Percentiles rank a stretch among this genome's conserved stretches.
phyloP scores from a whole-genome alignment of 2,888 invertebrate genomes.

The Epirrhoe alternata region DNA sequence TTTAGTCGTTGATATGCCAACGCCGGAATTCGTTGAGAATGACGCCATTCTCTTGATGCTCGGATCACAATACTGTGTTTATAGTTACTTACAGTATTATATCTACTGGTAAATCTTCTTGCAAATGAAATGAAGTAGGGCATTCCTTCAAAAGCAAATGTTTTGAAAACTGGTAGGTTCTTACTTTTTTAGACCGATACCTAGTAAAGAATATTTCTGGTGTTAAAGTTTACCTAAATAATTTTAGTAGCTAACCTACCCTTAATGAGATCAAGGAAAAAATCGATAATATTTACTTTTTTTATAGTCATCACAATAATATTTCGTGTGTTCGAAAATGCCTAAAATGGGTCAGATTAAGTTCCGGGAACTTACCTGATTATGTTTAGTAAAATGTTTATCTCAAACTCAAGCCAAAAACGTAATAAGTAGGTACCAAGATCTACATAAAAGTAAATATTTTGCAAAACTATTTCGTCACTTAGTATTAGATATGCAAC shows the following conservation, averaged over 20 bases:
- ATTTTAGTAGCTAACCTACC: no score
- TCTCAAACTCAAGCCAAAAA: no score
- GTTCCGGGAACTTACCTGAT: not conserved
- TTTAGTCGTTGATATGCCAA: slow-evolving; percentile 75
- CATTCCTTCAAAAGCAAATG: not conserved
- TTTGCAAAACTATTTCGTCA: not conserved
- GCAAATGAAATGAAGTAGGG: not conserved
- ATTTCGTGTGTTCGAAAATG: not conserved
- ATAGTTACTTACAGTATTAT: not conserved
- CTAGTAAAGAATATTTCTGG: no score
- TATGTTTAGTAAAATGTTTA: not conserved
- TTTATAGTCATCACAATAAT: not conserved
- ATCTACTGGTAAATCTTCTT: not conserved
- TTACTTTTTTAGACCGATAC: no score
- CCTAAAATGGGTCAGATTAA: not conserved
- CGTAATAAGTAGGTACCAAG: no score
- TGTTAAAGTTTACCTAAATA: no score
- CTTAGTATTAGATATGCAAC: not conserved
- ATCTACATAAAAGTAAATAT: no score
- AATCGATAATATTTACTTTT: not conserved
- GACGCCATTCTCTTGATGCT: slow-evolving; percentile 75
- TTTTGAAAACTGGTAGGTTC: no score
- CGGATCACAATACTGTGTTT: slow-evolving; percentile 46
- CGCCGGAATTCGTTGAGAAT: slow-evolving; percentile 72
- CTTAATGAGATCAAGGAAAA: no score